These are phyloP conservation scores for Forbesichthys papilliferus DNA, from an alignment of 2,113 vertebrate species.

Conservation along the genomic window DNA sequence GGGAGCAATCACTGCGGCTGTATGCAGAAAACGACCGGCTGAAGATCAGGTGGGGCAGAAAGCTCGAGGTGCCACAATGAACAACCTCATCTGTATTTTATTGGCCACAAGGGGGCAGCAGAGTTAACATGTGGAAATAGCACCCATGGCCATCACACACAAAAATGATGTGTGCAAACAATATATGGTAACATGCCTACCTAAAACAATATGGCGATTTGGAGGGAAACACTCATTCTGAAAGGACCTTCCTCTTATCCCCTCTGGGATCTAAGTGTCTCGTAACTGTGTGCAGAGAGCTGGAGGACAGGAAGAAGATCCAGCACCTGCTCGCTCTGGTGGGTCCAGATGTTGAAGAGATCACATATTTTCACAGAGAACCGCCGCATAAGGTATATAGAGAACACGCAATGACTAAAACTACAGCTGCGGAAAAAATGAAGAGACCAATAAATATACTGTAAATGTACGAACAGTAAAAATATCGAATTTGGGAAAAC, in stretches of 20 bases:
- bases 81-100: too few species aligned
- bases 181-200: too few species aligned
- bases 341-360: constrained; percentile 83
- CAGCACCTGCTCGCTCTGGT: constrained; percentile 88
- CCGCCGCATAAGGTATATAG: constrained; percentile 86
- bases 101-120: too few species aligned
- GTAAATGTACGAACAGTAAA: too few species aligned
- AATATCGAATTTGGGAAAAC: too few species aligned
- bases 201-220: too few species aligned
- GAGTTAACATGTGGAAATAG: too few species aligned
- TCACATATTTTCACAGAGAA: constrained; percentile 91
- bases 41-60: constrained; percentile 86
- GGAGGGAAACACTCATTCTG: too few species aligned
- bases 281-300: constrained; percentile 77
- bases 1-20: constrained; percentile 90
- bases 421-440: not conserved
- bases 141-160: too few species aligned
- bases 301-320: constrained; percentile 94
- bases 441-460: too few species aligned
- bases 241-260: too few species aligned
- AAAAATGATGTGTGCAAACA: too few species aligned
- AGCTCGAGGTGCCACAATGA: not conserved
- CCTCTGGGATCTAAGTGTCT: not conserved
- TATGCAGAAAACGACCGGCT: constrained; percentile 92
- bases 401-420: constrained; percentile 17